Evolutionary conservation across 2,113 vertebrate genomes (phyloP), one percentile per base, ranked within the genome.

Genomic region (Corythornis cristatus): DNA sequence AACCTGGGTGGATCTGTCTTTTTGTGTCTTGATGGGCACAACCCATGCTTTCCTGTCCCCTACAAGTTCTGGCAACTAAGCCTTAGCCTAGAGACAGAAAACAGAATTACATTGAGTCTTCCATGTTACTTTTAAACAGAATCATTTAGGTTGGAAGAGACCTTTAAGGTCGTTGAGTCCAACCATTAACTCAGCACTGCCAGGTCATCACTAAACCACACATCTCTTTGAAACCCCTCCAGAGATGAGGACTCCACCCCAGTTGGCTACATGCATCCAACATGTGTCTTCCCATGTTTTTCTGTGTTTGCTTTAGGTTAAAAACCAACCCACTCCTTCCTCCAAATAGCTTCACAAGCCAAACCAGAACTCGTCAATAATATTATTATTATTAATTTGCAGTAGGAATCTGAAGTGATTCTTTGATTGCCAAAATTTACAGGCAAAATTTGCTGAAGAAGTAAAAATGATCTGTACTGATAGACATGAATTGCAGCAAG

Each of bases 391-490:
- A 53, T 64, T 62, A 53, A 45, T 80, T 67, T 53, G 33, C 18
- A 31, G 68, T 35, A 81, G 54, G 92, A 81, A 86, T 37, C 66
- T 12, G 65, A 51, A 79, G n/a, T 22, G n/a, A 31, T 33, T 28
- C 21, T 91, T 91, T 61, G 80, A 91, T 95, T 90, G 87, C 66
- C 65, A 54, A 22, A 22, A 21, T 22, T 93, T 94, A 58, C 68
- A 83, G 68, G 51, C 64, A 96, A 46, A 87, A 89, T 89, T 93
- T 95, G 93, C 91, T 92, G 86, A 91, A 94, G 83, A 88, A 89
- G 74, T 89, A 82, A 89, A 95, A 96, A 83, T 75, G 13, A 12
- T 70, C 43, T 85, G 81, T 93, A 95, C 90, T 12, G 12, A 72
- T 75, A 70, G 54, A 86, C 64, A 83, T 81, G 92, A 86, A 53